A percentile compares a stretch with the other conserved stretches of the same genome.
phyloP scores from a whole-genome alignment of 2,113 vertebrate genomes.

The Eulacestoma nigropectus region DNA sequence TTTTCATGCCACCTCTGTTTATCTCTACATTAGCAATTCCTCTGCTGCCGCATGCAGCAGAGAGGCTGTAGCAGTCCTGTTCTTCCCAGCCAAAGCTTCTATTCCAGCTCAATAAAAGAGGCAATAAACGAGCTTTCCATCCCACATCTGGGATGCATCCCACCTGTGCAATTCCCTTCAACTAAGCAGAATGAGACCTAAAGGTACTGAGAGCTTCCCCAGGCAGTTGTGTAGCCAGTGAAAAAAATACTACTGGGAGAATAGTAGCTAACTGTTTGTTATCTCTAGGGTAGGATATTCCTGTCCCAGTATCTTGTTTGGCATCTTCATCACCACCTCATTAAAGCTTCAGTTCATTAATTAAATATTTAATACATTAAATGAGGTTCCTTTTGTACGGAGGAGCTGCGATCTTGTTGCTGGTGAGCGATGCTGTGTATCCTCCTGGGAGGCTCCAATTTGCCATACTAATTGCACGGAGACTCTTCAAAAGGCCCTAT shows the following conservation, averaged over 20 bases:
- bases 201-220: slow-evolving; percentile 3
- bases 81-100: background rate
- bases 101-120: background rate
- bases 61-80: background rate
- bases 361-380: slow-evolving; percentile 75
- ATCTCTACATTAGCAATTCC: background rate
- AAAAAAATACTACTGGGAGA: slow-evolving; percentile 23
- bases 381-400: slow-evolving; percentile 61
- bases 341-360: slow-evolving; percentile 72
- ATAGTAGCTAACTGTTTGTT: slow-evolving; percentile 1
- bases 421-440: slow-evolving; percentile 55
- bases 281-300: slow-evolving; percentile 44
- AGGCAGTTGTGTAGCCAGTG: background rate
- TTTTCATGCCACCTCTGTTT: background rate
- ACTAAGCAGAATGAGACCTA: background rate
- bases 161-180: background rate
- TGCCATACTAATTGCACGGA: slow-evolving; percentile 71
- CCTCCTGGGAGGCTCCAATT: slow-evolving; percentile 72
- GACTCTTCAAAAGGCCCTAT: slow-evolving; percentile 61
- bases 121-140: background rate
- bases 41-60: background rate
- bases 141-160: background rate
- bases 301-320: slow-evolving; percentile 52
- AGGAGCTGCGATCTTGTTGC: slow-evolving; percentile 62
- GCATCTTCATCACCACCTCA: slow-evolving; percentile 67